A percentile compares a stretch with the other conserved stretches of the same genome.
These are phyloP conservation scores for Lagorchestes hirsutus DNA, from an alignment of 2,797 vertebrate species.

Conservation along the genomic window DNA sequence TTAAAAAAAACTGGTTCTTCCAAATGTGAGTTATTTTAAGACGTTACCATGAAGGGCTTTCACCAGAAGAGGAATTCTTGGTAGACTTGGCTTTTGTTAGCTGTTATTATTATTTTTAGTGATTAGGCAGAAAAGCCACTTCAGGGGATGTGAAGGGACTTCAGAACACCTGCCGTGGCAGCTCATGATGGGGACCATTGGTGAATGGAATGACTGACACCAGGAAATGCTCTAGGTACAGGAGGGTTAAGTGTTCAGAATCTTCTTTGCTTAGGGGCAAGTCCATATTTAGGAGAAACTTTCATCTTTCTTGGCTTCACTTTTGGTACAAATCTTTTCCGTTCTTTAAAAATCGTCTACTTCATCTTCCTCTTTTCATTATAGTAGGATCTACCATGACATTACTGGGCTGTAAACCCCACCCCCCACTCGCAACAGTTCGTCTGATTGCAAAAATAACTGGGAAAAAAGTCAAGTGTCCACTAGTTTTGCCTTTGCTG, in stretches of 20 bases:
- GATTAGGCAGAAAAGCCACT: not conserved
- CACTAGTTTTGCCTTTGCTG: not conserved
- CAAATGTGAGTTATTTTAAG: not conserved
- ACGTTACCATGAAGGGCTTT: fast-evolving
- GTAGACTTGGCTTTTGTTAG: not conserved
- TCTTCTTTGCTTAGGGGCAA: fast-evolving
- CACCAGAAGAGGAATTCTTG: not conserved
- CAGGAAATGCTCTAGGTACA: not conserved
- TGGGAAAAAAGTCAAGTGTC: not conserved
- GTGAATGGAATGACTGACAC: fast-evolving
- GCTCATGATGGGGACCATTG: fast-evolving
- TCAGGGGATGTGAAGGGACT: not conserved
- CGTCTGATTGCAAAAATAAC: not conserved
- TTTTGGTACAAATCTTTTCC: fast-evolving
- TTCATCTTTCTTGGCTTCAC: fast-evolving
- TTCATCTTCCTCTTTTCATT: not conserved
- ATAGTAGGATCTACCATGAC: not conserved
- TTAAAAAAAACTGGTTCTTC: fast-evolving
- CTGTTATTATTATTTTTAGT: fast-evolving
- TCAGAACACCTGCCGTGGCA: not conserved
- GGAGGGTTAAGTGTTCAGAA: fast-evolving
- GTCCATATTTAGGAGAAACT: not conserved
- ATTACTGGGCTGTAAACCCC: not conserved
- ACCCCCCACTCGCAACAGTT: not conserved
- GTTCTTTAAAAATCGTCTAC: not conserved